A percentile compares a stretch with the other conserved stretches of the same genome.
Evolutionary conservation across 30 jellyfish, hydroid and myxozoan species (phyloP).

Genomic region (Aurelia aurita complex sp. Pacific): DNA sequence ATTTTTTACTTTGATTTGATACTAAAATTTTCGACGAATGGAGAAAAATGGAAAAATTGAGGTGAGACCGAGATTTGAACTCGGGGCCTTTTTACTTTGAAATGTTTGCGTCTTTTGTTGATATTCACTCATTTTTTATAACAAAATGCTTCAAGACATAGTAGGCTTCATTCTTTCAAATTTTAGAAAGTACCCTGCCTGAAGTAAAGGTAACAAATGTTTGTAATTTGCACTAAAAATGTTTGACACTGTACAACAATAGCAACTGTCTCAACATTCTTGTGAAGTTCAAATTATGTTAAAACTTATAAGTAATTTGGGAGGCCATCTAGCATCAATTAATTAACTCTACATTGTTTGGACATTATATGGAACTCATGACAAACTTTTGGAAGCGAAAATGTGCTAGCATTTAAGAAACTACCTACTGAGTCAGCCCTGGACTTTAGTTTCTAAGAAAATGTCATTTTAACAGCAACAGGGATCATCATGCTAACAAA

Average conservation of each 20-base stretch:
- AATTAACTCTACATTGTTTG: neutral
- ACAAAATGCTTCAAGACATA: neutral
- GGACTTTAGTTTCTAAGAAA: neutral
- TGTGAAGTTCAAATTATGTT: neutral
- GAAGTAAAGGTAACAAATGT: neutral
- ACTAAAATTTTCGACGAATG: too few relatives aligned
- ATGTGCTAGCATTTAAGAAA: neutral
- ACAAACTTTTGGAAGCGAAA: too few relatives aligned
- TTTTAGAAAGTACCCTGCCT: neutral
- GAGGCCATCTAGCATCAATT: neutral
- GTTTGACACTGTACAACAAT: too few relatives aligned
- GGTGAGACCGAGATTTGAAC: too few relatives aligned
- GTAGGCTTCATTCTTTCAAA: neutral
- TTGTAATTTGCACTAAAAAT: neutral
- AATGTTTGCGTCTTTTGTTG: neutral
- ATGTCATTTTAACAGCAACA: neutral
- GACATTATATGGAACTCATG: too few relatives aligned
- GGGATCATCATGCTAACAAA: neutral
- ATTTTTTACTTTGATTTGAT: too few relatives aligned
- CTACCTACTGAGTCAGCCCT: conserved; percentile 1
- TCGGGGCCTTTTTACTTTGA: neutral
- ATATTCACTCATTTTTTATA: neutral
- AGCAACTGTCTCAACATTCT: neutral
- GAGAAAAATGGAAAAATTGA: too few relatives aligned
- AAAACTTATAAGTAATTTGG: neutral